A percentile compares a stretch with the other conserved stretches of the same genome.
These are phyloP conservation scores for Callyntrura sp. DNA, from an alignment of 2,888 invertebrate genomes.

Conservation along the genomic window DNA sequence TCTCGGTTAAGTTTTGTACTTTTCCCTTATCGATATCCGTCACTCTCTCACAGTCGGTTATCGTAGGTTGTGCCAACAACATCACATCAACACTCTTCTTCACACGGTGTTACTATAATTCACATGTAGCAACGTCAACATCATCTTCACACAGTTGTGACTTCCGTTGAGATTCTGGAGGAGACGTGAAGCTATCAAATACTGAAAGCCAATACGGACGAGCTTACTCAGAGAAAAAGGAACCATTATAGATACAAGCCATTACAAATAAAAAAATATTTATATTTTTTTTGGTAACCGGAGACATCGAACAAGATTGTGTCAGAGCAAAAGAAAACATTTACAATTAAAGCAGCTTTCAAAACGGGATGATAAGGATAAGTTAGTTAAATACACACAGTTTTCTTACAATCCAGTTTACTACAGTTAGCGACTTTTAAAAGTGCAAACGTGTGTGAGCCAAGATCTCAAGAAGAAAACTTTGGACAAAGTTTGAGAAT, in stretches of 20 bases:
- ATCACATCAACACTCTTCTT: conserved; percentile 2
- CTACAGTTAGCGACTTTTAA: no score
- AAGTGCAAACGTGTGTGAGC: no score
- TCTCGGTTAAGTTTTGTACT: neutral
- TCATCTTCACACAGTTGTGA: no score
- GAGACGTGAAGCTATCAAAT: no score
- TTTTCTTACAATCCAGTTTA: conserved; percentile 7
- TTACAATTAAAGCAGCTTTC: conserved; percentile 54
- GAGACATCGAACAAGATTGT: conserved; percentile 62
- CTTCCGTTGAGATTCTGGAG: conserved; percentile 63
- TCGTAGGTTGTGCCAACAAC: conserved; percentile 75
- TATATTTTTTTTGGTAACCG: neutral
- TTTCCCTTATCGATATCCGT: conserved; percentile 67
- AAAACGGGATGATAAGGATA: conserved; percentile 25
- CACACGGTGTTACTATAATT: no score
- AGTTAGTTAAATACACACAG: conserved; percentile 7
- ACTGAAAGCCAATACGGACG: conserved; percentile 58
- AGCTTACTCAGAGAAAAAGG: no score
- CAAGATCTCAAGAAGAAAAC: no score
- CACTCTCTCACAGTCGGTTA: conserved; percentile 72
- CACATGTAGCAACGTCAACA: no score
- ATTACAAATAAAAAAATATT: no score
- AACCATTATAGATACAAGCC: no score
- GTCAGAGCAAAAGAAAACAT: conserved; percentile 33
- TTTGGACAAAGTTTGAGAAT: no score